Base-by-base conservation (phyloP, 2,888 invertebrate species). In the Polydrusus tereticollis region DNA sequence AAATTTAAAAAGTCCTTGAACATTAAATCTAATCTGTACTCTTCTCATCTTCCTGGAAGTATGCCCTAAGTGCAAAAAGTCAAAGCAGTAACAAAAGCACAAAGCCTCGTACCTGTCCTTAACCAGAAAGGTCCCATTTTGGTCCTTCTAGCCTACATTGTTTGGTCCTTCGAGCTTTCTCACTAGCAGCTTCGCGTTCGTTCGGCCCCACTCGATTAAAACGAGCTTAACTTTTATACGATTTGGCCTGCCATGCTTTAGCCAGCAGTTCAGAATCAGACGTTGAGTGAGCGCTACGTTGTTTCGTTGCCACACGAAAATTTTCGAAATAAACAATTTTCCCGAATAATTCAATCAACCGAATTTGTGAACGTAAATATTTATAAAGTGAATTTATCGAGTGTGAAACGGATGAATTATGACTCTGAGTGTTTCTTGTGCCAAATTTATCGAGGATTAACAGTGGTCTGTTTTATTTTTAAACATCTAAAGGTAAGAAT, bases 341-440 rank as follows among this genome's bases (percentile, higher is more conserved):
- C 55, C 50, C 43, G 43, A 72, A 69, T 68, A 69, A 68, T 72
- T 72, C 68, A 69, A 63, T 72, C 72, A 69, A 52, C 69, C 62
- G 33, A 57, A 66, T 70, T 64, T 63, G 63, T 60, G 70, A 14
- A n/a, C 71, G 60, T 74, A 74, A 74, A 74, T 74, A 74, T 74
- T 74, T 74, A 71, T 47, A 68, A 43, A 71, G 71, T 70, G 71
- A 60, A 74, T 71, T 70, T 68, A 74, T 71, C 64, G 63, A 64
- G 71, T 74, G 74, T 38, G 68, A 64, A 74, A 59, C 66, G 60
- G 71, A 74, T 74, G 74, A 74, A 74, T 74, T 74, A 71, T 70
- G 60, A 65, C 50, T 57, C 33, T 23, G 64, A 59, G 72, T 72
- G 72, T 72, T 68, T 64, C 68, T 23, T 72, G 68, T 68, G 72